These are phyloP conservation scores for Pristis pectinata DNA, from an alignment of 2,797 vertebrate genomes.

Conservation along the genomic window DNA sequence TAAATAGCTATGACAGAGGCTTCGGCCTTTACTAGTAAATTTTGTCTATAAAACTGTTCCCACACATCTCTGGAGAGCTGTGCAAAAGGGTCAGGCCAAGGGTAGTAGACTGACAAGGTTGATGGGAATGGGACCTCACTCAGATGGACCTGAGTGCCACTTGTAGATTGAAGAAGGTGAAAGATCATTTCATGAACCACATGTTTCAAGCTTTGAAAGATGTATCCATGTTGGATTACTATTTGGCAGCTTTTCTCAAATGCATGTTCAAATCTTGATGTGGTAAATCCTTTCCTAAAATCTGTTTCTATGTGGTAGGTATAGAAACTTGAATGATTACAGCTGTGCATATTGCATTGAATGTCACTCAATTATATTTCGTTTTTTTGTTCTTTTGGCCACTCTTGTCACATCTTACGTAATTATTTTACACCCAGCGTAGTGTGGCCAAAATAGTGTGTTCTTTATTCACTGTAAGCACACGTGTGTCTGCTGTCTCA, in stretches of 20 bases:
- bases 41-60: constrained; percentile 44
- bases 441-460: no score
- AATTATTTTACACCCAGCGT: no score
- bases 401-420: no score
- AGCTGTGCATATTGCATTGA: constrained; percentile 66
- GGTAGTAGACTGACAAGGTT: constrained; percentile 27
- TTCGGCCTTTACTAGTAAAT: constrained; percentile 47
- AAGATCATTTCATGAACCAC: constrained; percentile 19
- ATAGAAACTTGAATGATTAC: constrained; percentile 86
- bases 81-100: constrained; percentile 45
- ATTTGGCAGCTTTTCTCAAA: neutral
- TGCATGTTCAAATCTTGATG: neutral
- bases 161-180: constrained; percentile 13
- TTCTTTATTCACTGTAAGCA: no score
- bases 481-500: neutral
- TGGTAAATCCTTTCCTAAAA: neutral
- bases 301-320: neutral
- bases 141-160: neutral
- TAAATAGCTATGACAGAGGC: constrained; percentile 44
- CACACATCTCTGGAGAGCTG: constrained; percentile 40
- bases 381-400: constrained; percentile 53
- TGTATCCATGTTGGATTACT: neutral
- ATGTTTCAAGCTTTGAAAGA: neutral
- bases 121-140: constrained; percentile 21
- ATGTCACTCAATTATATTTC: constrained; percentile 76